Evolutionary conservation across 2,113 vertebrate species (phyloP), one percentile per base, ranked within the genome.

Genomic region (Etia nguti): DNA sequence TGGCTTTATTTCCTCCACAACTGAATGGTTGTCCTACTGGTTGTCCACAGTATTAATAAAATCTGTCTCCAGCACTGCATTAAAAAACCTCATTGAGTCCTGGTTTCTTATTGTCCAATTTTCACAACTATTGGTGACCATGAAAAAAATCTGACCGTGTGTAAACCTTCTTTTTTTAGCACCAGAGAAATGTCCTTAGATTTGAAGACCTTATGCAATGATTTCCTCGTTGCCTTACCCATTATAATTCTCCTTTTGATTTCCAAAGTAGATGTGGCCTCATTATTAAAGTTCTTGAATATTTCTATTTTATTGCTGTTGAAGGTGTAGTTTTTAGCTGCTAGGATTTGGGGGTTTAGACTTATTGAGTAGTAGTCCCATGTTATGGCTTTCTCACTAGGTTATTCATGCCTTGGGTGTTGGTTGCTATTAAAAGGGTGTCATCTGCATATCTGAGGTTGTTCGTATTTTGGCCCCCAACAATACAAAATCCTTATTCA

Each of bases 131-230:
- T 15, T 15, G 41, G 15, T 70, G 41, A 70, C 65, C n/a, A 68
- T 0, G 2, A 38, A 68, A 41, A 34, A 41, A 41, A 41, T 68
- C 62, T 9, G n/a, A 68, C 2, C 4, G 0, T 15, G 22, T 13
- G 22, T 26, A 56, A 56, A 22, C 24, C 55, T 56, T 26, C 55
- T 26, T 56, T 26, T 56, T 56, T 56, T 8, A 13, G 7, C 56
- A 26, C 7, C 12, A 0, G 56, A 26, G 24, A 29, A 57, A 57
- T 29, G 12, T 57, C 24, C 56, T 16, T 57, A 8, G 56, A 57
- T 29, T 57, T 57, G 12, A 57, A 16, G 55, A 57, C 6, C 24
- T 15, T 29, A 15, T 57, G 6, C 24, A 16, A 4, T 1, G 55
- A 57, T 57, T 15, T 57, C 55, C 12, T 26, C 2, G 2, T 5